phyloP scores from a whole-genome alignment of 1,140 invertebrate genomes.

The Panulirus ornatus region DNA sequence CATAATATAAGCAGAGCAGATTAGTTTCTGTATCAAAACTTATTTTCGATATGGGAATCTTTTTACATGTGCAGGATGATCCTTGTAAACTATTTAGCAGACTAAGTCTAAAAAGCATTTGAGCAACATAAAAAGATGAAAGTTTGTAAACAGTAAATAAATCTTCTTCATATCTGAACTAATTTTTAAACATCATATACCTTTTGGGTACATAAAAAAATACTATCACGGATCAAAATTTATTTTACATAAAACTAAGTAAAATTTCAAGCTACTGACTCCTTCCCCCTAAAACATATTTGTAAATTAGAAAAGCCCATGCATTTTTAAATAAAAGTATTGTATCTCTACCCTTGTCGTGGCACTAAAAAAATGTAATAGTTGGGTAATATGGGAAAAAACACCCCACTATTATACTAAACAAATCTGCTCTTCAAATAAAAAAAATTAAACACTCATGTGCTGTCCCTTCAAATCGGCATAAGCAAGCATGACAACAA shows the following conservation, averaged over 20 bases:
- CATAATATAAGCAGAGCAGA: no score
- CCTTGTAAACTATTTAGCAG: no score
- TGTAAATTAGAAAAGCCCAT: constrained; percentile 57
- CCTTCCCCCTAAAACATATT: constrained; percentile 8
- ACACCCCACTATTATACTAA: background rate
- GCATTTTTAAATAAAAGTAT: constrained; percentile 35
- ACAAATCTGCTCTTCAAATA: background rate
- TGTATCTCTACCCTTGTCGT: constrained; percentile 64
- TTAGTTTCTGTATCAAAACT: no score
- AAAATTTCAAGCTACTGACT: background rate
- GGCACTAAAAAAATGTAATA: constrained; percentile 20
- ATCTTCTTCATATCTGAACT: no score
- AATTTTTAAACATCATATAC: no score
- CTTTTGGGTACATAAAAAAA: background rate
- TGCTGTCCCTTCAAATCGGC: background rate
- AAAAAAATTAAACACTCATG: background rate
- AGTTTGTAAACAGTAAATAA: no score
- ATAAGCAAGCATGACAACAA: no score
- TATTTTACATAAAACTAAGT: no score
- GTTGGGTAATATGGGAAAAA: background rate
- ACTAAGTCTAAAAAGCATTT: no score
- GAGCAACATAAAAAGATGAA: no score
- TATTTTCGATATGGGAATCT: no score
- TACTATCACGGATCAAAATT: background rate
- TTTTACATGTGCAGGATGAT: no score